These are phyloP conservation scores for Cotesia chilonis DNA, from an alignment of 1,140 invertebrate species.

Conservation along the genomic window DNA sequence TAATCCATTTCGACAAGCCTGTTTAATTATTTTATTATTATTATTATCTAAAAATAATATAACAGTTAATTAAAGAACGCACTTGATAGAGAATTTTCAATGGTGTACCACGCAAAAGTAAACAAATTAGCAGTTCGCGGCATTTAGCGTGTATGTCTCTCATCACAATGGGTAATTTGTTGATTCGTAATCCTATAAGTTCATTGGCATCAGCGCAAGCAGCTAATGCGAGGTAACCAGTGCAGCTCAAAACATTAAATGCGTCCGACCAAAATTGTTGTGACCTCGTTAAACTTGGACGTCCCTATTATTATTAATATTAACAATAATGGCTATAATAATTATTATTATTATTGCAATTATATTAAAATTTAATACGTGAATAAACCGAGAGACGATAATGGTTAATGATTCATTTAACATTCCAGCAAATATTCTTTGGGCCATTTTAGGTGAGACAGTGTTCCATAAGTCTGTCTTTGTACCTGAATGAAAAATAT, in stretches of 20 bases:
- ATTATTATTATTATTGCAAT: background rate
- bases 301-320: conserved; percentile 62
- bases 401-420: conserved; percentile 82
- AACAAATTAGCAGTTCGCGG: conserved; percentile 75
- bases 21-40: background rate
- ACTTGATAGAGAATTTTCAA: conserved; percentile 79
- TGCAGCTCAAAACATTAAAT: conserved; percentile 77
- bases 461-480: conserved; percentile 81
- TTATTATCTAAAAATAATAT: background rate
- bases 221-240: conserved; percentile 72
- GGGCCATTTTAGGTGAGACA: conserved; percentile 82
- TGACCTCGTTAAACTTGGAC: conserved; percentile 69
- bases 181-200: conserved; percentile 68
- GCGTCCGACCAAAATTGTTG: conserved; percentile 76
- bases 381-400: conserved; percentile 76
- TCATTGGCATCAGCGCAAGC: conserved; percentile 73
- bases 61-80: background rate
- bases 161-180: conserved; percentile 70
- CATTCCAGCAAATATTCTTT: conserved; percentile 81
- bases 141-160: conserved; percentile 82
- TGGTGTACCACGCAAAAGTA: conserved; percentile 76
- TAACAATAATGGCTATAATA: background rate
- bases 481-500: conserved; percentile 65
- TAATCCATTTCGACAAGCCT: conserved; percentile 70
- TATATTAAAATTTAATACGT: conserved; percentile 63